Conservation (phyloP, 2,888 invertebrate species). For the Diarsia brunnea region DNA sequence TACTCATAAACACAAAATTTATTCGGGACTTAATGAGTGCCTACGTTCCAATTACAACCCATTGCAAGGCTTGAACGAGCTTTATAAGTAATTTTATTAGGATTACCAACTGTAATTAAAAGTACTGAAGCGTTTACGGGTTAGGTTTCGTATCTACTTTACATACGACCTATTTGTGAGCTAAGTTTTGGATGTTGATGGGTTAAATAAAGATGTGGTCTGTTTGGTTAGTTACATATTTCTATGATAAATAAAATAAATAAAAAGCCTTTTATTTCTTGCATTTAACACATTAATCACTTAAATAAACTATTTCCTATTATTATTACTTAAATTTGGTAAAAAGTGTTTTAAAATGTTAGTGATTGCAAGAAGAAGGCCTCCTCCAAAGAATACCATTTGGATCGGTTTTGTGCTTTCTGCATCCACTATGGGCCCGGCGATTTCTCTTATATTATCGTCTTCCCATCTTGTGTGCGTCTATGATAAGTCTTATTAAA, state of each 20-base stretch:
- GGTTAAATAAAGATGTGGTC: background rate
- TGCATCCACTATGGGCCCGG: no score
- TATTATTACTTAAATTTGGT: no score
- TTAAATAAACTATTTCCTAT: no score
- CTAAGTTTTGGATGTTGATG: conserved; percentile 11
- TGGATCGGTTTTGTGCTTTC: no score
- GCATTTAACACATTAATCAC: no score
- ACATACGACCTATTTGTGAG: conserved; percentile 22
- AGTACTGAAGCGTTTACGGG: conserved; percentile 43
- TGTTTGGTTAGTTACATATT: background rate
- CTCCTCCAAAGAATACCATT: no score
- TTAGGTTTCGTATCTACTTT: conserved; percentile 26
- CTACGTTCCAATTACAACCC: conserved; percentile 56
- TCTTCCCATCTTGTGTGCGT: no score
- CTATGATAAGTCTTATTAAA: background rate
- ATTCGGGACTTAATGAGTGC: conserved; percentile 55
- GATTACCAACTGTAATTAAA: conserved; percentile 60
- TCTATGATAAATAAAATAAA: no score
- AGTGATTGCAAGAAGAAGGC: no score
- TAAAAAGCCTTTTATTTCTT: no score
- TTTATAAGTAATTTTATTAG: conserved; percentile 62
- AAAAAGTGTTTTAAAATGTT: no score
- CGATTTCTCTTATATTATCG: no score
- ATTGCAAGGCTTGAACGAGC: conserved; percentile 47
- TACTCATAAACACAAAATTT: conserved; percentile 61